These are phyloP conservation scores for Andrena marginata DNA, from an alignment of 2,888 invertebrate species.

Conservation along the genomic window DNA sequence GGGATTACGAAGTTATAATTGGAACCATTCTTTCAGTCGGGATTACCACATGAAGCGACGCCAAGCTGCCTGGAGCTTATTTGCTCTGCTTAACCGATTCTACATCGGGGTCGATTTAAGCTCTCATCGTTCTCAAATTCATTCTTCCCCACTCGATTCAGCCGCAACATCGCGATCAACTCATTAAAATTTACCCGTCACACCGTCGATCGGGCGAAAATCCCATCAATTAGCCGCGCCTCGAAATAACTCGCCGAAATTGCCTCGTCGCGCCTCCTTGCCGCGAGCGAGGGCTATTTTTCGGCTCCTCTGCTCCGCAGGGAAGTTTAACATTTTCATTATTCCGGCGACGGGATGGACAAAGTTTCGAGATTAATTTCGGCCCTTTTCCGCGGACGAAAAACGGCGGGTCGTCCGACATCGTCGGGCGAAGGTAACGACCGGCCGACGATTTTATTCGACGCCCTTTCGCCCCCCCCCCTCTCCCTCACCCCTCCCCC, in stretches of 20 bases:
- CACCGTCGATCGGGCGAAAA: background rate
- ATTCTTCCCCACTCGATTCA: too few relatives aligned
- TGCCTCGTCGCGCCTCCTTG: background rate
- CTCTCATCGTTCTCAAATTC: background rate
- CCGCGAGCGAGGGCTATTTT: background rate
- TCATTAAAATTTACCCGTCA: background rate
- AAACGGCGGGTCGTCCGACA: background rate
- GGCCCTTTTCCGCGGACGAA: slow-evolving; percentile 14
- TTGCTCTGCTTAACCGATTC: background rate
- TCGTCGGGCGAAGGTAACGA: background rate
- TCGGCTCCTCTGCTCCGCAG: background rate
- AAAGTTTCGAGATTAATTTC: slow-evolving; percentile 53
- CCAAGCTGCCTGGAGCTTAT: background rate
- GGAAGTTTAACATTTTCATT: slow-evolving; percentile 20
- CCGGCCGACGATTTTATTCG: slow-evolving; percentile 52
- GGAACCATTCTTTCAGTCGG: background rate
- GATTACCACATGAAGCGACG: background rate
- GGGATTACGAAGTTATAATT: slow-evolving; percentile 5
- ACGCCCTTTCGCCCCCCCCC: background rate
- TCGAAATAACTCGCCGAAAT: slow-evolving; percentile 25
- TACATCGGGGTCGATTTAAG: background rate
- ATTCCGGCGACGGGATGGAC: background rate
- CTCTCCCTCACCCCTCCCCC: background rate
- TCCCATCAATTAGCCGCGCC: slow-evolving; percentile 3
- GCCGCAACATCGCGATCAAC: too few relatives aligned